Evolutionary conservation across 2,797 vertebrate genomes (phyloP).

Genomic region (Chelonia mydas): DNA sequence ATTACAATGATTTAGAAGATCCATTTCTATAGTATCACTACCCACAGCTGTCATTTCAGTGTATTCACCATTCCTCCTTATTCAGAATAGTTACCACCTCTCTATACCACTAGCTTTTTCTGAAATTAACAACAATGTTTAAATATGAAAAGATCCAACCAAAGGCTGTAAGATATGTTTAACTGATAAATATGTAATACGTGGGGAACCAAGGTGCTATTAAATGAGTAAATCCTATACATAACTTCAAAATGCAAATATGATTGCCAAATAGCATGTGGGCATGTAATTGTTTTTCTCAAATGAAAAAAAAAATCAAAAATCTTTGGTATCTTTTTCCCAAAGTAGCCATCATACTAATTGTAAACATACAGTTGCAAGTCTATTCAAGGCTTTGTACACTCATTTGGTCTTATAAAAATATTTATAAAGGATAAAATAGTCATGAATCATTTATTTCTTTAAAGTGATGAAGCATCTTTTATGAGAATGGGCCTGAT

Average conservation of each 20-base stretch:
- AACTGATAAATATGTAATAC: not conserved
- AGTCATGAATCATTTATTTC: not conserved
- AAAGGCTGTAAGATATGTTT: not conserved
- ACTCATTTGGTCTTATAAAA: not conserved
- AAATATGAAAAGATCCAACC: not conserved
- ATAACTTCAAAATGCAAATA: not conserved
- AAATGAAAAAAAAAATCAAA: not conserved
- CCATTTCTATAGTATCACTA: not conserved
- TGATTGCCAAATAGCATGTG: not conserved
- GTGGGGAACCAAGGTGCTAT: not conserved
- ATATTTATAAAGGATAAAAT: not conserved
- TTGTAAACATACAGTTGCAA: not conserved
- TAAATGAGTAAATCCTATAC: not conserved
- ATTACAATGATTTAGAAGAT: not conserved
- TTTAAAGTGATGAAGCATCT: not conserved
- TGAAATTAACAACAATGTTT: not conserved
- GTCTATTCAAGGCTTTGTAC: not conserved
- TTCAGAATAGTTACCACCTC: not conserved
- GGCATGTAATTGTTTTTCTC: not conserved
- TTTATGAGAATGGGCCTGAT: not conserved
- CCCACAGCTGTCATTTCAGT: not conserved
- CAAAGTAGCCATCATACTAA: not conserved
- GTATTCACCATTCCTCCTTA: not conserved
- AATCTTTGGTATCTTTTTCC: accelerated
- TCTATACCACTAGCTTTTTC: not conserved